phyloP scores from a whole-genome alignment of 2,797 vertebrate species.

The Synaphobranchus kaupii region DNA sequence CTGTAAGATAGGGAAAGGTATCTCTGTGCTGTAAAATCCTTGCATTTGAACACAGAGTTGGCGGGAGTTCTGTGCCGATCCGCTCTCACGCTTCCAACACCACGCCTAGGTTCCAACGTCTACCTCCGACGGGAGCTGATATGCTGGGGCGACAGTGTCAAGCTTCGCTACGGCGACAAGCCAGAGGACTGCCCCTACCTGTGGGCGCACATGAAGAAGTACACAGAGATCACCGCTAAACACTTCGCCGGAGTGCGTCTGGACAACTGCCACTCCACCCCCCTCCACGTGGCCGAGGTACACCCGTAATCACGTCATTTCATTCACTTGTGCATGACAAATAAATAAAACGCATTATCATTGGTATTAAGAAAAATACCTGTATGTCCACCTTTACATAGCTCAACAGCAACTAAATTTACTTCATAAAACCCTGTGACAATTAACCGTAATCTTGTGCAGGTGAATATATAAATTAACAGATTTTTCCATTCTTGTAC shows the following conservation, averaged over 20 bases:
- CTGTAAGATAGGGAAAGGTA: neutral
- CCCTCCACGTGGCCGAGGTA: conserved; percentile 95
- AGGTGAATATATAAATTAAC: neutral
- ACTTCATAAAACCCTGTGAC: neutral
- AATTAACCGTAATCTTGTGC: neutral
- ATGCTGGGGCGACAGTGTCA: conserved; percentile 95
- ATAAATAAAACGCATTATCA: neutral
- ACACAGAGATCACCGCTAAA: conserved; percentile 89
- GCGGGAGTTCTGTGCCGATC: neutral
- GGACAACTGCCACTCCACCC: conserved; percentile 97
- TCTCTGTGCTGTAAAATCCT: neutral
- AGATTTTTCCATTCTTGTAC: neutral
- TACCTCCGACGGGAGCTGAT: conserved; percentile 93
- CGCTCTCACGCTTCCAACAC: conserved; percentile 6
- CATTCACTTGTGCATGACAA: neutral
- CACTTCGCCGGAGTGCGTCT: conserved; percentile 90
- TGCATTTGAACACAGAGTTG: too few species aligned
- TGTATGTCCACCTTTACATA: neutral
- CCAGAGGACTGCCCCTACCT: conserved; percentile 93
- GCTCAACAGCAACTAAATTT: neutral
- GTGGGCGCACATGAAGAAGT: conserved; percentile 94
- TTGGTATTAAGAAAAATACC: neutral
- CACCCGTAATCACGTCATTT: neutral
- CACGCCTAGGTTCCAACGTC: conserved; percentile 80
- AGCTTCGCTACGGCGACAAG: conserved; percentile 86